phyloP scores from a whole-genome alignment of 2,888 invertebrate genomes.

The Erebia aethiops region DNA sequence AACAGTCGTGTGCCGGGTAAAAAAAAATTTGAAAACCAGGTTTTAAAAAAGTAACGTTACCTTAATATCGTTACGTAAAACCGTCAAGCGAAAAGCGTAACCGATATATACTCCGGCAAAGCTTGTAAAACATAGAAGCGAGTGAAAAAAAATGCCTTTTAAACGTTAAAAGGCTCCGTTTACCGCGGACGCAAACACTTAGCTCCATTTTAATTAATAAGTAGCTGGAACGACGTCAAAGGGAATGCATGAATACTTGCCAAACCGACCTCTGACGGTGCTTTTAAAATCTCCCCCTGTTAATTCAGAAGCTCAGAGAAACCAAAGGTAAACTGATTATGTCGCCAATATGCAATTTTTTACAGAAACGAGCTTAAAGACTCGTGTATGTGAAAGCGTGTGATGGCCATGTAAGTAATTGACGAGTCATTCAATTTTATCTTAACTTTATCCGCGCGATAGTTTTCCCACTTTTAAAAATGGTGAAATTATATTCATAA shows the following conservation, averaged over 20 bases:
- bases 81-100: conserved; percentile 68
- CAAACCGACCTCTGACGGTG: conserved; percentile 70
- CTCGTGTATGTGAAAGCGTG: conserved; percentile 33
- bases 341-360: conserved; percentile 74
- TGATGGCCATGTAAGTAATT: conserved; percentile 28
- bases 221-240: conserved; percentile 80
- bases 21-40: not conserved
- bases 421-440: not conserved
- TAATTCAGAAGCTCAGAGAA: conserved; percentile 73
- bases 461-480: too few relatives aligned
- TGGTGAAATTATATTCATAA: too few relatives aligned
- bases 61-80: conserved; percentile 69
- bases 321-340: conserved; percentile 79
- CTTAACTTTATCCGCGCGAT: not conserved
- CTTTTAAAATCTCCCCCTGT: conserved; percentile 79
- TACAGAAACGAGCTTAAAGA: conserved; percentile 40
- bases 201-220: conserved; percentile 81
- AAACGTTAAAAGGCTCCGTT: conserved; percentile 81
- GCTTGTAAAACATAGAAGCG: conserved; percentile 70
- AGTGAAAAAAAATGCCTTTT: conserved; percentile 72
- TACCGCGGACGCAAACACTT: conserved; percentile 83
- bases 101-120: conserved; percentile 72
- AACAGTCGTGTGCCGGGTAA: too few relatives aligned
- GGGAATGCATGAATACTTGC: conserved; percentile 82
- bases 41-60: conserved; percentile 48